Evolutionary conservation across 2,113 vertebrate species (phyloP), one percentile per base, ranked within the genome.

Genomic region (Callorhinus ursinus): DNA sequence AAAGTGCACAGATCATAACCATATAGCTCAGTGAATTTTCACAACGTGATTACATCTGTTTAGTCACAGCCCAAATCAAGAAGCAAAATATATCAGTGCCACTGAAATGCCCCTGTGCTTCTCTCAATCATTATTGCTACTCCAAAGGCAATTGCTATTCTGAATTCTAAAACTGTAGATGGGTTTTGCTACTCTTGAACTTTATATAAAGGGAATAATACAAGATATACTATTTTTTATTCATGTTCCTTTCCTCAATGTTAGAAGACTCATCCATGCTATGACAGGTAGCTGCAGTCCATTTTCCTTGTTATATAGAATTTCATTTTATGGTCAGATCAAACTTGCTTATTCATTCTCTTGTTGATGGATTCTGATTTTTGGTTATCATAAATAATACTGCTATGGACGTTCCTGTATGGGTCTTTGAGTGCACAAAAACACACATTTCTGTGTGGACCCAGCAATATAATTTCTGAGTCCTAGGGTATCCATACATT

Each of bases 201-300:
- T 49, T 84, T 19, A 14, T 6, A 21, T 15, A n/a, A 67, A 39
- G 0, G 14, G 26, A 93, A 15, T 28, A 46, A 26, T 22, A 5
- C 53, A 59, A 39, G 7, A 14, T 7, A 13, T 19, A 15, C 49
- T 67, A 26, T 42, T 42, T 79, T n/a, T 65, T 12, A 28, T 57
- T 53, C 16, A 2, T 15, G 10, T 63, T 74, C n/a, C 63, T 92
- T 80, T 31, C 4, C 28, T 21, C 18, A 10, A 2, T 80, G 2
- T 15, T 31, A 22, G 42, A 39, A 86, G 46, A 46, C 19, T 36
- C n/a, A 67, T 11, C 28, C 31, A 7, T 6, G 2, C 36, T 24
- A 0, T 7, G 39, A 5, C 10, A 15, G 6, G 36, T 31, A 5
- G 28, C 0, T 21, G 36, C 2, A 4, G n/a, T 36, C 51, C 33